Conservation (phyloP, 2,888 invertebrate genomes). For the Tipula helvola region DNA sequence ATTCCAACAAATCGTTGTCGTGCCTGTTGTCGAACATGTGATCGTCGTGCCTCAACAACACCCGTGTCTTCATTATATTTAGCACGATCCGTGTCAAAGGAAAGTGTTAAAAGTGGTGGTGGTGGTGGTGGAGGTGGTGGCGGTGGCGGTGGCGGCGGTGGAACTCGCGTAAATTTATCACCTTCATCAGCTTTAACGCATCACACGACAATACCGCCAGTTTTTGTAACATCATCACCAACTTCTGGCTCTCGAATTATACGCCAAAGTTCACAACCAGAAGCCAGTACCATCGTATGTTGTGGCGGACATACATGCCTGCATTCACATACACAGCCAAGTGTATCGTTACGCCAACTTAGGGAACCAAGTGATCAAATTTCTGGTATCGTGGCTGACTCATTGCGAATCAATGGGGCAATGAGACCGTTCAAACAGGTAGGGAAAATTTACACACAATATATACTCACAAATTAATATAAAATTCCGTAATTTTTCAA, state of each 20-base stretch:
- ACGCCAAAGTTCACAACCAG: conserved; percentile 44
- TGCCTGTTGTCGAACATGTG: conserved; percentile 53
- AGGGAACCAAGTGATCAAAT: conserved; percentile 70
- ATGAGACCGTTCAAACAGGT: conserved; percentile 95
- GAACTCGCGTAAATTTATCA: conserved; percentile 38
- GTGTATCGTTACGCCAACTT: conserved; percentile 76
- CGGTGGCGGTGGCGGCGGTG: conserved; percentile 38
- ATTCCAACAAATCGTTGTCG: conserved; percentile 49
- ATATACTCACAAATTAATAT: not conserved
- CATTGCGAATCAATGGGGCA: conserved; percentile 89
- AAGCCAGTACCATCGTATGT: conserved; percentile 34
- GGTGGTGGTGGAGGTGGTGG: conserved; percentile 36
- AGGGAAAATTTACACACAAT: conserved; percentile 25
- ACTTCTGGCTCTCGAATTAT: conserved; percentile 63
- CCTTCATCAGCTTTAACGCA: conserved; percentile 28
- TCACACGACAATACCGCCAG: conserved; percentile 45
- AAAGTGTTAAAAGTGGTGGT: conserved; percentile 58
- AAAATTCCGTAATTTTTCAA: too few relatives aligned
- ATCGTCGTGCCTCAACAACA: conserved; percentile 69
- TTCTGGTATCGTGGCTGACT: conserved; percentile 92
- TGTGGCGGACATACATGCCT: conserved; percentile 52
- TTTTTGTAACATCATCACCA: conserved; percentile 55
- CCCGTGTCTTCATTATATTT: conserved; percentile 62
- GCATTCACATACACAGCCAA: conserved; percentile 54
- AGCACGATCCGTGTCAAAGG: conserved; percentile 73